phyloP scores from a whole-genome alignment of 2,797 vertebrate species.

The Aviceda leuphotes region DNA sequence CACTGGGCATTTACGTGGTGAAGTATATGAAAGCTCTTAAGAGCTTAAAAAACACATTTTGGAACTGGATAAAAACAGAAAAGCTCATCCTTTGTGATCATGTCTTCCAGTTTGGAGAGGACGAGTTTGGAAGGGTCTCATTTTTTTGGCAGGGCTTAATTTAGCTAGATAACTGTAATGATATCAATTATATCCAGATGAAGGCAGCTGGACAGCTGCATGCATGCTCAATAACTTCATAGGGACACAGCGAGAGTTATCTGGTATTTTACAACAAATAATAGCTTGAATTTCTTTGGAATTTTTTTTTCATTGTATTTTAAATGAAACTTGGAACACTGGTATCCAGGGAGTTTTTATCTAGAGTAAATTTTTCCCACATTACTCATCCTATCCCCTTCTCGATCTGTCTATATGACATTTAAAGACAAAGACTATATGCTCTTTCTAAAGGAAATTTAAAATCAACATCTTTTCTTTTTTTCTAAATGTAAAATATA shows the following conservation, averaged over 20 bases:
- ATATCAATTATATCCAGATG: background rate
- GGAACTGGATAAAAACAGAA: background rate
- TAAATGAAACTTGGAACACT: background rate
- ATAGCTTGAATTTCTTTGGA: background rate
- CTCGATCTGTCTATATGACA: background rate
- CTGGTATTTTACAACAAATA: background rate
- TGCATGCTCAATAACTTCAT: background rate
- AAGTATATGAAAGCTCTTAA: background rate
- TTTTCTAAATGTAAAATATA: background rate
- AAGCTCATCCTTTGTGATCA: background rate
- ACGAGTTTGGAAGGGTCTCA: background rate
- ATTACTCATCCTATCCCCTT: background rate
- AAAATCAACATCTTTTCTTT: background rate
- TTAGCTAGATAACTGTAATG: background rate
- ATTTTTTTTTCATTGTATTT: background rate
- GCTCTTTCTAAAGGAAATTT: background rate
- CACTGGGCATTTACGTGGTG: background rate
- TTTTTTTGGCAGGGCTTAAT: background rate
- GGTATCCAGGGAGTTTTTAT: background rate
- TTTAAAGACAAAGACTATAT: background rate
- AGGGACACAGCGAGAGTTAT: background rate
- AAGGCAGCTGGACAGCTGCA: background rate
- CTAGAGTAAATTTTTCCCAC: background rate
- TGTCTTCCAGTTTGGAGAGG: background rate
- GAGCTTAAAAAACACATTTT: background rate